A percentile compares a stretch with the other conserved stretches of the same genome.
These are phyloP conservation scores for Melanotus villosus DNA, from an alignment of 2,888 invertebrate species.

Conservation along the genomic window DNA sequence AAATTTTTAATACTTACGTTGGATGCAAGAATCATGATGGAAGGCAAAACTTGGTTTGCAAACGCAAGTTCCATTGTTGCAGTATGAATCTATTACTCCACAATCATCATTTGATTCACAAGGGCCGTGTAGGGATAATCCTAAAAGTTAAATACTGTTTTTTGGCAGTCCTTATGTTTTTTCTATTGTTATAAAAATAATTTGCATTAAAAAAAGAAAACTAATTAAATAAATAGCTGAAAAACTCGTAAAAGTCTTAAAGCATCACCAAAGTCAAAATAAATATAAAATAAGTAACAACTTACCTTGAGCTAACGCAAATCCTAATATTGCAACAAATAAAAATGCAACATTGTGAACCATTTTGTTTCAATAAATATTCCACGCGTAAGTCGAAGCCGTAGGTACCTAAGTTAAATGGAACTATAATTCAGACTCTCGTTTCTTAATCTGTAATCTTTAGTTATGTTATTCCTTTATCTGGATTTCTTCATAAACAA, in stretches of 20 bases:
- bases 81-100: constrained; percentile 60
- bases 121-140: constrained; percentile 58
- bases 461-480: no score
- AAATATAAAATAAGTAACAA: background rate
- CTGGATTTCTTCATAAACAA: no score
- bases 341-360: background rate
- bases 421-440: background rate
- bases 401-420: background rate
- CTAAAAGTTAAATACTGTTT: no score
- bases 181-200: no score
- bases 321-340: background rate
- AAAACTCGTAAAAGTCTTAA: no score
- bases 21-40: constrained; percentile 58
- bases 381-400: background rate
- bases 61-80: constrained; percentile 57
- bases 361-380: background rate
- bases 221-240: no score
- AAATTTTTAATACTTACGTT: constrained; percentile 48
- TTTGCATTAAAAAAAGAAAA: no score
- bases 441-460: no score
- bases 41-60: constrained; percentile 58
- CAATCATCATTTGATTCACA: constrained; percentile 59
- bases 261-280: no score
- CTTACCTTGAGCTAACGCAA: background rate
- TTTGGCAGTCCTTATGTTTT: no score